Base-by-base conservation (phyloP, 2,113 vertebrate species). In the Nesogale talazaci region DNA sequence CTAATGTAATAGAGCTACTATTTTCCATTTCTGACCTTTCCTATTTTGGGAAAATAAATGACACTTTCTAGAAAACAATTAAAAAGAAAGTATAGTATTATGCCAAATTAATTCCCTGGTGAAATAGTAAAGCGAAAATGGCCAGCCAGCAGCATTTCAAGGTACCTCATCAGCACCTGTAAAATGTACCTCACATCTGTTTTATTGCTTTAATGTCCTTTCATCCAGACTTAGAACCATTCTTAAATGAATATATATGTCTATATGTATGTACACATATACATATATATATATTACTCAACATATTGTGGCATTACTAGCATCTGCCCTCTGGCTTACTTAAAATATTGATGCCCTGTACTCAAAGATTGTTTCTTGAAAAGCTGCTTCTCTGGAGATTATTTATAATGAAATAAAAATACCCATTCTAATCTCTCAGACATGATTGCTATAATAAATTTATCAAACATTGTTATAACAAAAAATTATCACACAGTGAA, bases 21-120 rank as follows among this genome's bases (percentile, higher is more conserved):
- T 86, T 76, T 76, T 90, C 67, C 87, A 63, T 81, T 85, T 86
- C 36, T 91, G 75, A 95, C 46, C 23, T 89, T 94, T 75, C 11
- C 16, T 77, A 42, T 63, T 79, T 42, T 6, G 4, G 52, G 16
- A 89, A 92, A 82, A 88, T 88, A 85, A 88, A 86, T 74, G 75
- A 70, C 15, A 36, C 31, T 69, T 89, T 67, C 72, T 69, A 19
- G 6, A 65, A 46, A 94, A 90, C n/a, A 88, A 78, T 88, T 93
- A 67, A 38, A 70, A 59, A 20, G 77, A 88, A 91, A 59, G 36
- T 36, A 94, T 34, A 79, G 17, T 76, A 70, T 74, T 34, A 94
- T 91, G 16, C 67, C 31, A 61, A 65, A 17, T 4, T 83, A 87
- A 86, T 94, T 88, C 79, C 61, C 75, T 78, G 34, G 56, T 82